Conservation (phyloP, 2,797 vertebrate genomes). For the Sebastes taczanowskii region DNA sequence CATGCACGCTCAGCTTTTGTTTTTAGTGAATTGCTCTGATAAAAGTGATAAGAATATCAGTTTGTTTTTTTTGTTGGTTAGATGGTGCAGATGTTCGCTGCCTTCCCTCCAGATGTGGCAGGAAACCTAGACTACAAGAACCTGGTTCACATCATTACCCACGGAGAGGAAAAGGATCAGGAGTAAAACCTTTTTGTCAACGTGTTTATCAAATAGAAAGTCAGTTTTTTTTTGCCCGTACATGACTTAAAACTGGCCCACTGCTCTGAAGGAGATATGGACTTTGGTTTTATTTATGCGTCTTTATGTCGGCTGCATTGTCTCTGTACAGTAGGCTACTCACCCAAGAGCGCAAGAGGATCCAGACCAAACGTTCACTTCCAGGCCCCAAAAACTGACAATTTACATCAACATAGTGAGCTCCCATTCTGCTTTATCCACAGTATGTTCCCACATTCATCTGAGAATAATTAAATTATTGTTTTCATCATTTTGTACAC, state of each 20-base stretch:
- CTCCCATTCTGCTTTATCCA: not conserved
- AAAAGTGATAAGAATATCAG: not conserved
- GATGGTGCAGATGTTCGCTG: constrained; percentile 96
- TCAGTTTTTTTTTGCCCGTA: not conserved
- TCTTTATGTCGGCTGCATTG: constrained; percentile 2
- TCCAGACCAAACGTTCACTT: not conserved
- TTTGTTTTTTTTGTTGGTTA: constrained; percentile 52
- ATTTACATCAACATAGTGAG: not conserved
- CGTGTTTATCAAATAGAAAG: constrained; percentile 4
- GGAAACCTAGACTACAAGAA: constrained; percentile 97
- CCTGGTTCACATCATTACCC: constrained; percentile 95
- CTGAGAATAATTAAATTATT: constrained; percentile 20
- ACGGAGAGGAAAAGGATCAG: constrained; percentile 95
- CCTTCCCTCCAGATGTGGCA: constrained; percentile 93
- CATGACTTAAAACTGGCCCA: constrained; percentile 12
- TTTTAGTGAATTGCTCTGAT: not conserved
- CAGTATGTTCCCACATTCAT: constrained; percentile 2
- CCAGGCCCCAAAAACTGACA: not conserved
- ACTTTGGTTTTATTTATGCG: constrained; percentile 22
- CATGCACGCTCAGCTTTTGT: not conserved
- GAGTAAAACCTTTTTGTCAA: constrained; percentile 59
- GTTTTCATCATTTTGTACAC: constrained; percentile 41
- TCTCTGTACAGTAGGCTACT: constrained; percentile 19
- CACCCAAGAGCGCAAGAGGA: not conserved
- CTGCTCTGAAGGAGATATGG: constrained; percentile 23